Conservation (phyloP, 1,140 invertebrate genomes). For the Radopholus similis region DNA sequence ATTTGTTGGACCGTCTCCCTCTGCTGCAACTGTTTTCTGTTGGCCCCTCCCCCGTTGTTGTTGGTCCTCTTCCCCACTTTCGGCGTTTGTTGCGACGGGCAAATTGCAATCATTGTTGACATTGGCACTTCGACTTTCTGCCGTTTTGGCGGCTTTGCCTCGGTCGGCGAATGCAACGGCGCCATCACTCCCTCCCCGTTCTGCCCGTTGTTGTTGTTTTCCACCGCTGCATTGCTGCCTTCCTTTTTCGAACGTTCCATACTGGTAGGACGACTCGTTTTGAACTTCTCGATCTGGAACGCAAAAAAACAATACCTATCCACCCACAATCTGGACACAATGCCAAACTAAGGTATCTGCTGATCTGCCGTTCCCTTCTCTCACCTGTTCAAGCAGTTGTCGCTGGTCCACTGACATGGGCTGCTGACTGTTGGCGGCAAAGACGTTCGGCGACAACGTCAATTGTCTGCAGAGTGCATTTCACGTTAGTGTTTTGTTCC, state of each 20-base stretch:
- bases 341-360: neutral
- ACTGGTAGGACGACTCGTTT: neutral
- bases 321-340: neutral
- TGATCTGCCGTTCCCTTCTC: neutral
- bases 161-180: neutral
- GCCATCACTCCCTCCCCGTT: too few relatives aligned
- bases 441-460: too few relatives aligned
- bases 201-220: too few relatives aligned
- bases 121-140: neutral
- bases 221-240: neutral
- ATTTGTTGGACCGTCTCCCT: conserved; percentile 4
- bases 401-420: neutral
- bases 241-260: neutral
- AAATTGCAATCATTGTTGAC: neutral
- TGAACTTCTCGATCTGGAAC: conserved; percentile 2
- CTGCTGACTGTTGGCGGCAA: too few relatives aligned
- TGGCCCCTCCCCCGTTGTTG: neutral
- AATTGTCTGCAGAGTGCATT: too few relatives aligned
- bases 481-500: too few relatives aligned
- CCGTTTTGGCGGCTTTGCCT: neutral
- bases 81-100: neutral
- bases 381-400: neutral
- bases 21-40: neutral
- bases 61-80: neutral
- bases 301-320: neutral